Base-by-base conservation (phyloP, 2,888 invertebrate genomes). In the Drosophila nr. perissopoda region DNA sequence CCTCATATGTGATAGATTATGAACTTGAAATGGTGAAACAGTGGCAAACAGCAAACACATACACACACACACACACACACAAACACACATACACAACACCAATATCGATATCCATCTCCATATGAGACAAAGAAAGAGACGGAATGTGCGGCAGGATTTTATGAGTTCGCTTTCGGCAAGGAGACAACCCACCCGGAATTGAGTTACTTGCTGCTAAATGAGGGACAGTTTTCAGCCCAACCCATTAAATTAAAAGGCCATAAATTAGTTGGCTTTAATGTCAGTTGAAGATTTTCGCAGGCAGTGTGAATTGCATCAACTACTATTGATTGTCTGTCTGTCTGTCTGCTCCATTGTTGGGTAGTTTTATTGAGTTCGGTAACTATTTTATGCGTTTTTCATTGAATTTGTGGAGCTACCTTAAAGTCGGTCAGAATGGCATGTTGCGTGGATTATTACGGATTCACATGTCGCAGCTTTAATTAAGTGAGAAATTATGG, bases 221-320 rank as follows among this genome's bases (percentile, higher is more conserved):
- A 68, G 78, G 87, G 85, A 80, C 82, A 81, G 78, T 80, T 79
- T 73, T 82, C 76, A 86, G 82, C 86, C 92, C 92, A 91, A 71
- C 92, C 92, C 92, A 92, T 92, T 92, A 92, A 92, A 92, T 92
- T 92, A 92, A 92, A 92, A 92, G 92, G 86, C 89, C 89, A 92
- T 92, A 92, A 92, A 92, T 91, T 91, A 92, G 83, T 81, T 70
- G 89, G 82, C 88, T 88, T 91, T 91, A 91, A 87, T 90, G 90
- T 83, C 89, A 88, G 76, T 83, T 85, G 79, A 82, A 86, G 76
- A 88, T 87, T 83, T 89, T 85, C 64, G 72, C 68, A 70, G 64
- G 65, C 73, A 89, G 85, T 89, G 85, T 84, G 80, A 85, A 89
- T 85, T 85, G 80, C 77, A 89, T 66, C 53, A 60, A 76, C 74